phyloP scores from a whole-genome alignment of 2,888 invertebrate species.

The Deilephila porcellus region DNA sequence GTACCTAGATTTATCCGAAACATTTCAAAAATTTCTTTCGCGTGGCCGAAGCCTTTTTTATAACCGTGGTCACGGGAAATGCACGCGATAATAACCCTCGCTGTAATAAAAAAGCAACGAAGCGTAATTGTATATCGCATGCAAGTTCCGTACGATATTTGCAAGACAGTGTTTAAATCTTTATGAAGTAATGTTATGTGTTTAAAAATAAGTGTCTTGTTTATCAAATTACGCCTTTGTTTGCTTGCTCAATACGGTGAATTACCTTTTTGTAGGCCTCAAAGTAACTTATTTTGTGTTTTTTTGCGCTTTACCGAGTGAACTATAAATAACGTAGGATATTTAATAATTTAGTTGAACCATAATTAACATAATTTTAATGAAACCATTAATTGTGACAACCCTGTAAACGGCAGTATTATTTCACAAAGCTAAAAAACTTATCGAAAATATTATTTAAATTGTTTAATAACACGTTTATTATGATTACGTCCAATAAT shows the following conservation, averaged over 20 bases:
- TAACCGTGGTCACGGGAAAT: slow-evolving; percentile 62
- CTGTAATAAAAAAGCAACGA: slow-evolving; percentile 7
- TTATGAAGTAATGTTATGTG: not conserved
- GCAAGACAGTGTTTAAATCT: not conserved
- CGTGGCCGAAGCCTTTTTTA: slow-evolving; percentile 29
- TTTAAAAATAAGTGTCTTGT: not conserved
- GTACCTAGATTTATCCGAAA: not conserved
- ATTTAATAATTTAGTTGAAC: not conserved
- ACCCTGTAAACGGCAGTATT: too few relatives aligned
- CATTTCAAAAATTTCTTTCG: slow-evolving; percentile 35
- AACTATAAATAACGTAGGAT: not conserved
- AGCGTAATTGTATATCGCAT: slow-evolving; percentile 4
- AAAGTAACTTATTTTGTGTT: not conserved
- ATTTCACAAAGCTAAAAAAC: too few relatives aligned
- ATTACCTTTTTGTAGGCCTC: not conserved
- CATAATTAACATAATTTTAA: too few relatives aligned
- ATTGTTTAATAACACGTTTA: too few relatives aligned
- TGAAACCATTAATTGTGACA: too few relatives aligned
- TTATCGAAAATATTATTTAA: too few relatives aligned
- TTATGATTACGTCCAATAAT: too few relatives aligned
- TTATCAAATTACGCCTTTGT: slow-evolving; percentile 3
- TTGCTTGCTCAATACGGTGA: not conserved
- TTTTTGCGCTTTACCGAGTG: not conserved
- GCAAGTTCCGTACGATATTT: not conserved
- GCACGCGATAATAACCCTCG: slow-evolving; percentile 48